A percentile compares a stretch with the other conserved stretches of the same genome.
Conservation (phyloP, 2,797 vertebrate species). For the Coracias cyanogaster region DNA sequence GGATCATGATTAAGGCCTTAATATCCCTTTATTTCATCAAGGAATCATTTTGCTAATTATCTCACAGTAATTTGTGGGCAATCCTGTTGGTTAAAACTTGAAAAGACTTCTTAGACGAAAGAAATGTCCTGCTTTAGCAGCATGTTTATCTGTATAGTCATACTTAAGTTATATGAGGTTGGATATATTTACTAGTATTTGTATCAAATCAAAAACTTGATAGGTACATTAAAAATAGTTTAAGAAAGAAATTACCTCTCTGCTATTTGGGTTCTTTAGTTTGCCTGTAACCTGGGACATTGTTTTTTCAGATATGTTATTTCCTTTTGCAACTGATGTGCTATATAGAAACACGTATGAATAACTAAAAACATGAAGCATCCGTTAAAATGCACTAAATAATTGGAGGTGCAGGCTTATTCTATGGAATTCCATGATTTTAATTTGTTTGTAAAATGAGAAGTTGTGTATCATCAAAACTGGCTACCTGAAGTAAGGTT, state of each 20-base stretch:
- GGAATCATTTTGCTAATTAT: background rate
- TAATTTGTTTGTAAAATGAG: background rate
- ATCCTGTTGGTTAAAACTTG: background rate
- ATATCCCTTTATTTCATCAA: background rate
- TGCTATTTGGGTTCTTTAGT: background rate
- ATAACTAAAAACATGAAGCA: background rate
- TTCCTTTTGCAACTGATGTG: background rate
- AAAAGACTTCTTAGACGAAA: background rate
- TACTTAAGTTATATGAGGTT: background rate
- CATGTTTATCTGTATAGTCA: background rate
- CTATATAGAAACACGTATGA: background rate
- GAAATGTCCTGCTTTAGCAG: background rate
- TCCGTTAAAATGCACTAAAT: background rate
- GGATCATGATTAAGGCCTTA: background rate
- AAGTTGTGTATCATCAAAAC: background rate
- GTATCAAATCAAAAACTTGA: background rate
- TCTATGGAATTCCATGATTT: background rate
- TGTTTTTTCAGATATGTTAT: background rate
- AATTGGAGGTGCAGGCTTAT: background rate
- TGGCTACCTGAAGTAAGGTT: background rate
- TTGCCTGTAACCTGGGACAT: background rate
- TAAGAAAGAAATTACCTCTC: background rate
- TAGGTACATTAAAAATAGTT: background rate
- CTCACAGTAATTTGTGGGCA: background rate
- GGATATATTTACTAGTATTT: background rate